A percentile compares a stretch with the other conserved stretches of the same genome.
Conservation (phyloP, 2,113 vertebrate species). For the Antidorcas marsupialis region DNA sequence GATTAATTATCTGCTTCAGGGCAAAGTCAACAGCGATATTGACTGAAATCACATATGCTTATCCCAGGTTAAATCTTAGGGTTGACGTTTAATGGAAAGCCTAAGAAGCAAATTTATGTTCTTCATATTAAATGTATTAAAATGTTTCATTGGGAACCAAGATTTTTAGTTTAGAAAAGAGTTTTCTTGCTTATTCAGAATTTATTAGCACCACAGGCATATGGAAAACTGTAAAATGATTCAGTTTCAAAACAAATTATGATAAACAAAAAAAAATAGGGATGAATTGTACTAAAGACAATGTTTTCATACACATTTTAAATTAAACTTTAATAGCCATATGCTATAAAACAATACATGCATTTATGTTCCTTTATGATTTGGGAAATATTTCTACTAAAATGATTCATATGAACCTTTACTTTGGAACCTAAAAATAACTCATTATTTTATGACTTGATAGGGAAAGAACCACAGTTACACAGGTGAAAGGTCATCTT, state of each 20-base stretch:
- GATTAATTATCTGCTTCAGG: conserved; percentile 65
- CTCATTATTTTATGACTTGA: conserved; percentile 51
- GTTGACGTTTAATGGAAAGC: conserved; percentile 57
- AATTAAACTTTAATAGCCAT: conserved; percentile 74
- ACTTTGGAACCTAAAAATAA: conserved; percentile 54
- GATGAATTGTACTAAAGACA: conserved; percentile 67
- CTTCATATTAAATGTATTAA: conserved; percentile 32
- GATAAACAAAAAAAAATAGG: conserved; percentile 63
- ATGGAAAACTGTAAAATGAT: conserved; percentile 76
- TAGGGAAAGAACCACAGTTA: conserved; percentile 58
- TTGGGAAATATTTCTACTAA: conserved; percentile 48
- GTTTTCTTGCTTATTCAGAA: conserved; percentile 52
- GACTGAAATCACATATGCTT: conserved; percentile 66
- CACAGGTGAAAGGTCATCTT: conserved; percentile 60
- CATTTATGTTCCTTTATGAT: conserved; percentile 67
- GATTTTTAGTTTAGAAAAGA: conserved; percentile 35
- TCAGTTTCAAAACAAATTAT: conserved; percentile 69
- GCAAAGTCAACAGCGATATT: conserved; percentile 71
- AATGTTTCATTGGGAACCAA: conserved; percentile 48
- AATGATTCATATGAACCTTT: conserved; percentile 47
- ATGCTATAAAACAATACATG: conserved; percentile 73
- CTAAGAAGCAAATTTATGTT: conserved; percentile 56
- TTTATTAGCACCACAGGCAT: conserved; percentile 65
- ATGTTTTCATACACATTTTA: conserved; percentile 65
- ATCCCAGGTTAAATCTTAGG: conserved; percentile 62